phyloP scores from a whole-genome alignment of 2,797 vertebrate species.

The Hirundo rustica region DNA sequence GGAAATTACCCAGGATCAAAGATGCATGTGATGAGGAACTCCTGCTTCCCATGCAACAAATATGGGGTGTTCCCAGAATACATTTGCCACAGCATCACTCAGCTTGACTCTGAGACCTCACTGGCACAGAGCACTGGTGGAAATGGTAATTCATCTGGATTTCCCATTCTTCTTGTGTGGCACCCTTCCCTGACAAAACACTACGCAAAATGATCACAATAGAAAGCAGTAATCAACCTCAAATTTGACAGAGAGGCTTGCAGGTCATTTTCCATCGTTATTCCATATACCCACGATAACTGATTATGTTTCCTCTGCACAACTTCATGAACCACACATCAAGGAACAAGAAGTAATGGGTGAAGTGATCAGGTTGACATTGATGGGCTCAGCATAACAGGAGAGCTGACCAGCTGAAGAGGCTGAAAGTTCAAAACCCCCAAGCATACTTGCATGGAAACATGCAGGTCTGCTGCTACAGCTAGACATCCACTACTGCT shows the following conservation, averaged over 20 bases:
- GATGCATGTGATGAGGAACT: background rate
- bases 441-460: background rate
- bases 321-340: background rate
- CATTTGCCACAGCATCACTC: rapidly evolving
- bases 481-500: background rate
- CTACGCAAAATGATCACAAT: background rate
- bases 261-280: background rate
- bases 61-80: background rate
- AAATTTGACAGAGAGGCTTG: background rate
- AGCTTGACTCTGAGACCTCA: background rate
- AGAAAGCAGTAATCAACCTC: background rate
- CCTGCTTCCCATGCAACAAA: slow-evolving; percentile 18
- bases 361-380: background rate
- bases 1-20: background rate
- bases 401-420: background rate
- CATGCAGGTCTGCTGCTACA: background rate
- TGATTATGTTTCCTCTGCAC: background rate
- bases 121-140: background rate
- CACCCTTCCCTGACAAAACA: background rate
- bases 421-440: background rate
- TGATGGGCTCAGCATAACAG: background rate
- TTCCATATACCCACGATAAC: background rate
- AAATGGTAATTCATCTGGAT: background rate
- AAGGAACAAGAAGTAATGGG: background rate
- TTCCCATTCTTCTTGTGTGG: background rate